Evolutionary conservation across 2,888 invertebrate species (phyloP).

Genomic region (Drosophila paranaensis): DNA sequence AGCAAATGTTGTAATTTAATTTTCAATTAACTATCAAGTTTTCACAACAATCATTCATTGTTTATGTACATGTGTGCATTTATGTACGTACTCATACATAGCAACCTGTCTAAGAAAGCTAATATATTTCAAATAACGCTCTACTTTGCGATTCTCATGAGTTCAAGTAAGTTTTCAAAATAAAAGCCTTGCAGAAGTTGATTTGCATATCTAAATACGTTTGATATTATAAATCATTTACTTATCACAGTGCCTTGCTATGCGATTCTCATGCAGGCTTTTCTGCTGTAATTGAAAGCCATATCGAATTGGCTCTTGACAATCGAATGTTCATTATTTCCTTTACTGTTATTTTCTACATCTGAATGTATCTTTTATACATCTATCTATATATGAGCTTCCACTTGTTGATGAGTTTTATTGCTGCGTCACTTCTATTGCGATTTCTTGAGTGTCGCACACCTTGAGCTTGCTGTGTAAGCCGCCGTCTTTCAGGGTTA

Average conservation of each 20-base stretch:
- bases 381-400: background rate
- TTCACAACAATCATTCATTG: constrained; percentile 24
- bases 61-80: constrained; percentile 5
- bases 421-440: constrained; percentile 44
- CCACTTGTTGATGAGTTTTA: constrained; percentile 27
- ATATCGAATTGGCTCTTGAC: background rate
- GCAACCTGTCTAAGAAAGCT: background rate
- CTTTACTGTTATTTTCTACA: background rate
- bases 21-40: constrained; percentile 9
- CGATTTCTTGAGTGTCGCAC: constrained; percentile 36
- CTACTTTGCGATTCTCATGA: constrained; percentile 2
- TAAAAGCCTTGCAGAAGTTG: background rate
- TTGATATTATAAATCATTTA: background rate
- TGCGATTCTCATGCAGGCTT: constrained; percentile 1
- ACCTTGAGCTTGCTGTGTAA: constrained; percentile 46
- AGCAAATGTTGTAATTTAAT: background rate
- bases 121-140: background rate
- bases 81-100: constrained; percentile 1
- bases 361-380: background rate
- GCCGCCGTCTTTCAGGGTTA: constrained; percentile 24
- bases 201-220: background rate
- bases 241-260: background rate
- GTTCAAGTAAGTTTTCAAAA: background rate
- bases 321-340: background rate
- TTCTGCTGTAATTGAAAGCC: background rate